Evolutionary conservation across 1,140 invertebrate species (phyloP), one percentile per base, ranked within the genome.

Genomic region (Drosophila athabasca): DNA sequence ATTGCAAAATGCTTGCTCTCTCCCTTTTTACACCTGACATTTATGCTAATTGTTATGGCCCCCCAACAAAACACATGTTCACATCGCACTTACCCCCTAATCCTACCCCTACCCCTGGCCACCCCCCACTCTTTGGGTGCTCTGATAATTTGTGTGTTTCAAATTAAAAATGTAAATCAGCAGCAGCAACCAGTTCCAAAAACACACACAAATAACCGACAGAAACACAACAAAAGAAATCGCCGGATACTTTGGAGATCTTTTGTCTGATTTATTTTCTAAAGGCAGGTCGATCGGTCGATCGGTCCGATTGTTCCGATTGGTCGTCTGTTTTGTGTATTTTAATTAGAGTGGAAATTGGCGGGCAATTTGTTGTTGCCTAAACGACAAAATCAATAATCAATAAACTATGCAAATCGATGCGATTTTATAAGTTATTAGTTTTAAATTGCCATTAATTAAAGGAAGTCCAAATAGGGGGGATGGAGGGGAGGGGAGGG

Each of bases 401-500:
- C 76, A 76, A 89, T 88, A 88, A 89, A 87, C 72, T 78, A 88
- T 83, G 73, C 71, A 79, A 88, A 88, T 79, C 68, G 67, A 88
- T 89, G 80, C 72, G 83, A 83, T 87, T 87, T 87, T 74, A 83
- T 88, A 88, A 88, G 71, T 89, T 88, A 88, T 88, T 89, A 83
- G 72, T 83, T 79, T 79, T 88, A 88, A 88, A 89, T 79, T 68
- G 83, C 66, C 83, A 88, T 88, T 89, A 89, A 88, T 88, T 88
- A 88, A 73, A 73, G 70, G 51, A 73, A 73, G 82, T 52, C 74
- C 53, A 46, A 44, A 26, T 0, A 5, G 4, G 17, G 17, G 62
- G 60, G 71, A 71, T 79, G 17, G 8, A 8, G 29, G 35, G 6
- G 22, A n/a, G n/a, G n/a, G n/a, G n/a, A n/a, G n/a, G n/a, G n/a